Base-by-base conservation (phyloP, 2,888 invertebrate genomes). In the Endomychus coccineus region DNA sequence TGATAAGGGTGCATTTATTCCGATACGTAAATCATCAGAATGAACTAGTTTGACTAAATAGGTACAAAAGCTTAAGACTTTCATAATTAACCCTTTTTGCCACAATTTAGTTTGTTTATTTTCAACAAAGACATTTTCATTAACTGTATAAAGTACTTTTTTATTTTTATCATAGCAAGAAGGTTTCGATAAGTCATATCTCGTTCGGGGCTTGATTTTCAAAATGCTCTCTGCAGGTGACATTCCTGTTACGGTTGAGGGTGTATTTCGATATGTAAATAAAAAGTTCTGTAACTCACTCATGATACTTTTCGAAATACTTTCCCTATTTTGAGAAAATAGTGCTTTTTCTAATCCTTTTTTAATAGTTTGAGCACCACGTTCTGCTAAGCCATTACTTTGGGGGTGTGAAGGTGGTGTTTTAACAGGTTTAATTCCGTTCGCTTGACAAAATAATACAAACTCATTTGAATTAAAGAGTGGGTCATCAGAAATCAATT, bases 361-460 rank as follows among this genome's bases (percentile, higher is more conserved):
- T n/a, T n/a, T n/a, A n/a, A n/a, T n/a, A n/a, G 32, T 49, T 32
- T n/a, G n/a, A n/a, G n/a, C n/a, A n/a, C n/a, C n/a, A n/a, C n/a
- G 47, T n/a, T n/a, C n/a, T n/a, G 44, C 48, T 10, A 27, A 16
- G 2, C 49, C 48, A 42, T 52, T 49, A 16, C 36, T 35, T 35
- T 44, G 42, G 7, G 48, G 47, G 25, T 51, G 48, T 28, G 42
- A 42, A 3, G 50, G 48, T 34, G 51, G 42, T 4, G 47, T 34
- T 40, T 44, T 44, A 4, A 44, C 23, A 16, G 37, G 35, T 36
- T 43, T 51, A 10, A 49, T 50, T 11, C 50, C 48, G 37, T 52
- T 50, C 16, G 40, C 30, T 35, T 44, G 40, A 37, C 46, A 51
- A 39, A 52, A 52, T 12, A 10, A 13, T 13, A 30, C 30, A 42